Evolutionary conservation across 2,797 vertebrate genomes (phyloP).

Genomic region (Rhabdomys pumilio): DNA sequence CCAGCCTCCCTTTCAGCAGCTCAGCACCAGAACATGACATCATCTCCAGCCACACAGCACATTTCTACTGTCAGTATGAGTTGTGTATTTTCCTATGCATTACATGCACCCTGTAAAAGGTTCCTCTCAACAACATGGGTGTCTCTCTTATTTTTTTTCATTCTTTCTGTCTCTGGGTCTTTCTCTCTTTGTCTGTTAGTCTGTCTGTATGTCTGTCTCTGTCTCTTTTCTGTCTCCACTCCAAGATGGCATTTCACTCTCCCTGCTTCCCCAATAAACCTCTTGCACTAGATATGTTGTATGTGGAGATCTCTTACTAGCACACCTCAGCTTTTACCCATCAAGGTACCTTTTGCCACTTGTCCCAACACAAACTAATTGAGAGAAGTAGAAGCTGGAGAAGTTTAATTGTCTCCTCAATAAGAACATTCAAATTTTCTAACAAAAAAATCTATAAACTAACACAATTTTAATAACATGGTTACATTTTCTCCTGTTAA

Average conservation of each 20-base stretch:
- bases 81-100: neutral
- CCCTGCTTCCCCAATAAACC: neutral
- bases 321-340: neutral
- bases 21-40: neutral
- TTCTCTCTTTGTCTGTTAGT: neutral
- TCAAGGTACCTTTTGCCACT: neutral
- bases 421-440: slow-evolving; percentile 30
- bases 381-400: neutral
- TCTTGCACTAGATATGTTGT: neutral
- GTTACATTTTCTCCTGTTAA: neutral
- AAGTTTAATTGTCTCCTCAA: neutral
- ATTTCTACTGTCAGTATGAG: neutral
- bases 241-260: neutral
- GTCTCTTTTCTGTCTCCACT: neutral
- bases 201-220: neutral
- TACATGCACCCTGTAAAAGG: neutral
- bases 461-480: slow-evolving; percentile 40
- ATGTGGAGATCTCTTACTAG: neutral
- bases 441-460: slow-evolving; percentile 35
- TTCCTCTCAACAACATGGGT: neutral
- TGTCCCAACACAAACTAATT: neutral
- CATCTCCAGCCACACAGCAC: neutral
- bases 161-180: neutral
- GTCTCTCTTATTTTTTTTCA: too few relatives aligned
- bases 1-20: neutral